A percentile compares a stretch with the other conserved stretches of the same genome.
phyloP scores from a whole-genome alignment of 2,113 vertebrate species.

The Chrysochloris asiatica region DNA sequence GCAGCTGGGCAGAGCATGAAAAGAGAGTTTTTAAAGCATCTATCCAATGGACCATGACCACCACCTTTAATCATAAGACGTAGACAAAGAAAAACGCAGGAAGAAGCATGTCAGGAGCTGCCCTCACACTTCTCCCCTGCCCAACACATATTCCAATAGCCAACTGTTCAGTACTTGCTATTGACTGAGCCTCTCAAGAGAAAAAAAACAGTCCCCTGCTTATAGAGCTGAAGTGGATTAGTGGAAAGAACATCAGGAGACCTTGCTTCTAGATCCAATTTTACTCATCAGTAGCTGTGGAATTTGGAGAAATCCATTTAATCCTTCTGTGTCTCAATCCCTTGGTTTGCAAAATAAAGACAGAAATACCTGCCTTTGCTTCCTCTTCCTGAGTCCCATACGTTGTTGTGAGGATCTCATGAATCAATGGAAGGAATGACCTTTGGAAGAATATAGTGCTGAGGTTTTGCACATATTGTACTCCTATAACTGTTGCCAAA shows the following conservation, averaged over 20 bases:
- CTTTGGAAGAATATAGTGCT: not conserved
- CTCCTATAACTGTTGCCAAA: not conserved
- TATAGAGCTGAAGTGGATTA: slow-evolving; percentile 19
- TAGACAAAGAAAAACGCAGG: not conserved
- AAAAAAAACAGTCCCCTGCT: not conserved
- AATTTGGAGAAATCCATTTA: slow-evolving; percentile 67
- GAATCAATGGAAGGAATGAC: not conserved
- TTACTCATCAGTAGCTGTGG: slow-evolving; percentile 59
- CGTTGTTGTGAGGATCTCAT: not conserved
- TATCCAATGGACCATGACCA: not conserved
- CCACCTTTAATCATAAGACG: not conserved
- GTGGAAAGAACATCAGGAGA: slow-evolving; percentile 40
- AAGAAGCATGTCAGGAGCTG: not conserved
- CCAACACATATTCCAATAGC: not conserved
- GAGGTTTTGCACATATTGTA: not conserved
- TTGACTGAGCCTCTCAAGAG: not conserved
- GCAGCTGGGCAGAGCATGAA: not conserved
- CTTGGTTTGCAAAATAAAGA: slow-evolving; percentile 32
- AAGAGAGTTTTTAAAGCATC: not conserved
- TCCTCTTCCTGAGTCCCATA: slow-evolving; percentile 13
- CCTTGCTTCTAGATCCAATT: slow-evolving; percentile 52
- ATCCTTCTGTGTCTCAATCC: slow-evolving; percentile 10
- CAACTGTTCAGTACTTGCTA: not conserved
- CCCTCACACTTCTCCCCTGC: not conserved
- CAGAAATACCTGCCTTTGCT: not conserved